Conservation (phyloP, 1,140 invertebrate species). For the Drosophila sp. region DNA sequence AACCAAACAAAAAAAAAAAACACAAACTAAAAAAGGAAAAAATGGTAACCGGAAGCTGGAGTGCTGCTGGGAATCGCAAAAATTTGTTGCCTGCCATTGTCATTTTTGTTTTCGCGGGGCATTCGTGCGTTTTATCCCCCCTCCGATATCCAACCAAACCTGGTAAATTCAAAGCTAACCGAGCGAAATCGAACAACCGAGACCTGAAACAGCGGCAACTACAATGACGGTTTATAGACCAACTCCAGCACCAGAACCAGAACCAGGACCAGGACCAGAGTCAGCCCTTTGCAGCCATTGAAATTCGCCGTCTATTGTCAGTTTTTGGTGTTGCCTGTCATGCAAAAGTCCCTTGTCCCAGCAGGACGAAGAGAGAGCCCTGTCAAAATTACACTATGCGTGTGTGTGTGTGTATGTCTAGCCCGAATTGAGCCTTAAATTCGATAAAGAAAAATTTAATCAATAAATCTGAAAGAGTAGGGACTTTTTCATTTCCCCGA, state of each 20-base stretch:
- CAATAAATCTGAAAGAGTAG: neutral
- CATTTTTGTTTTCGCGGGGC: constrained; percentile 72
- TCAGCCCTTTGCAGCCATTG: constrained; percentile 53
- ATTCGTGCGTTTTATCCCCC: constrained; percentile 77
- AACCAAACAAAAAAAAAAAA: constrained; percentile 7
- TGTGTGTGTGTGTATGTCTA: neutral
- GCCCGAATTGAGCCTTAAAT: constrained; percentile 38
- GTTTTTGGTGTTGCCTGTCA: constrained; percentile 62
- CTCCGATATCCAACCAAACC: constrained; percentile 39
- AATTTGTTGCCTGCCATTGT: constrained; percentile 80
- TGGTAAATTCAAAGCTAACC: constrained; percentile 74
- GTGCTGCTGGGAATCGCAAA: constrained; percentile 78
- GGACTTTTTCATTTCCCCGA: neutral
- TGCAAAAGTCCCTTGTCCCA: constrained; percentile 48
- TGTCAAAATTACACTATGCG: constrained; percentile 63
- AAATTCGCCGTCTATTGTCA: constrained; percentile 68
- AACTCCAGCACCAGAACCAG: too few species aligned
- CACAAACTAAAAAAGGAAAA: constrained; percentile 18
- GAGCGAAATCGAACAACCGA: constrained; percentile 67
- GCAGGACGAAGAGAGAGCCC: constrained; percentile 60
- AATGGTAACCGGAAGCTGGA: constrained; percentile 71
- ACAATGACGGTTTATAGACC: too few species aligned
- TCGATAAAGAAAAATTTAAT: constrained; percentile 21
- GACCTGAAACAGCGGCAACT: neutral
- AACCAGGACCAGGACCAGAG: constrained; percentile 1